Evolutionary conservation across 2,888 invertebrate genomes (phyloP).

Genomic region (Acanthopleura granulata): DNA sequence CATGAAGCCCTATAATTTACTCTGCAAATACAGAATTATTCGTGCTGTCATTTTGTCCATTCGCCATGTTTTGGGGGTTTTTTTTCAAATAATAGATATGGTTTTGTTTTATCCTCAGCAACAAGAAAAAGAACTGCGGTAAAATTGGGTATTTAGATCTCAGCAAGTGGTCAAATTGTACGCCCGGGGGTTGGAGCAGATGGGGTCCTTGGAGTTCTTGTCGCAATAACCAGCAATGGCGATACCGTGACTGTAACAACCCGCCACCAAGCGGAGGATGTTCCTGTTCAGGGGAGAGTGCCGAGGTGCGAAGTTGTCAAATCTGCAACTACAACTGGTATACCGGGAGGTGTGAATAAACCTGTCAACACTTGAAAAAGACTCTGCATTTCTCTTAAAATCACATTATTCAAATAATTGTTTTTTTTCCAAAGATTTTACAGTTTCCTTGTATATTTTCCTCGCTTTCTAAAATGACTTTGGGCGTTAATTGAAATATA

Average conservation of each 20-base stretch:
- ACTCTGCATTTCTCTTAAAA: too few species aligned
- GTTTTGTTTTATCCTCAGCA: not conserved
- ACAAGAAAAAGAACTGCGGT: not conserved
- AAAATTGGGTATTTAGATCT: not conserved
- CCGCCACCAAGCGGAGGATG: constrained; percentile 7
- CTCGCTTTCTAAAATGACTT: too few species aligned
- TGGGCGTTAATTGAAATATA: too few species aligned
- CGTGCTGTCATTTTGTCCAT: too few species aligned
- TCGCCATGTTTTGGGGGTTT: too few species aligned
- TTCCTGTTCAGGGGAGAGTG: not conserved
- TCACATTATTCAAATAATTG: too few species aligned
- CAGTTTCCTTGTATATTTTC: too few species aligned
- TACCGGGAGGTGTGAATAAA: constrained; percentile 6
- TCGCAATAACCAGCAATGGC: constrained; percentile 11
- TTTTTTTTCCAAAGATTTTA: too few species aligned
- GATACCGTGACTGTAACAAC: not conserved
- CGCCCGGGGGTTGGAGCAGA: not conserved
- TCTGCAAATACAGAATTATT: too few species aligned
- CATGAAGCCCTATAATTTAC: too few species aligned
- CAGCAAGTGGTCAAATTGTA: constrained; percentile 12
- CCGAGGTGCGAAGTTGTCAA: not conserved
- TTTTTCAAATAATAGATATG: not conserved
- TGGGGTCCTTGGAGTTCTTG: constrained; percentile 6
- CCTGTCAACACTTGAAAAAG: too few species aligned
- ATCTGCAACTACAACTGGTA: not conserved